Evolutionary conservation across 2,797 vertebrate genomes (phyloP), one percentile per base, ranked within the genome.

Genomic region (Anisognathus igniventris): DNA sequence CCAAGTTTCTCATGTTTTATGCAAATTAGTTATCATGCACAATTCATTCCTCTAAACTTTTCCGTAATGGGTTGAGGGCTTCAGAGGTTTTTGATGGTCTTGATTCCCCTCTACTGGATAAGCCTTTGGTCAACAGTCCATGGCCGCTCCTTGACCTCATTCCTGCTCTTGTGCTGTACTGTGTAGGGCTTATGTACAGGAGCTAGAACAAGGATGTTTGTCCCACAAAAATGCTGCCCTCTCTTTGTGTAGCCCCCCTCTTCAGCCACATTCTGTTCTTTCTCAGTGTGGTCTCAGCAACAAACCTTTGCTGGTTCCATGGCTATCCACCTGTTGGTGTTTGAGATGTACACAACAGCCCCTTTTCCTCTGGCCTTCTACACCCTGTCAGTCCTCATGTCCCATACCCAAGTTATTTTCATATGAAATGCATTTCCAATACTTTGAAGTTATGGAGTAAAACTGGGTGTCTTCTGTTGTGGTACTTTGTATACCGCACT

Each of bases 291-390:
- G 12, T 39, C 27, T 57, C 39, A 64, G 37, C 37, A 39, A 9
- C 12, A 70, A 24, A 6, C 28, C 14, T 30, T 18, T 12, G 1
- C 45, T 70, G 31, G 4, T 30, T 39, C 18, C 10, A 8, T 51
- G 50, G 24, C 18, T 45, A 30, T 20, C 21, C 4, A 23, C 15
- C 12, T 35, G 9, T 6, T 0, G 0, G 7, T 51, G 21, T 76
- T 45, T 51, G n/a, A 70, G 37, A 39, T 1, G 5, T 6, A 18
- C 16, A 12, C 11, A 24, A 70, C 37, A 25, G 10, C 21, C 25
- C 4, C 14, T 39, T 30, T 8, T 22, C n/a, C 33, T 70, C n/a
- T n/a, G 11, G 14, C 4, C 7, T 45, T 64, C 30, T 45, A 10
- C 6, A 17, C 2, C n/a, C 8, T 20, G 8, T 40, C 48, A 64